Percentiles rank a stretch among this genome's conserved stretches.
phyloP scores from a whole-genome alignment of 2,113 vertebrate genomes.

The Oenanthe melanoleuca region DNA sequence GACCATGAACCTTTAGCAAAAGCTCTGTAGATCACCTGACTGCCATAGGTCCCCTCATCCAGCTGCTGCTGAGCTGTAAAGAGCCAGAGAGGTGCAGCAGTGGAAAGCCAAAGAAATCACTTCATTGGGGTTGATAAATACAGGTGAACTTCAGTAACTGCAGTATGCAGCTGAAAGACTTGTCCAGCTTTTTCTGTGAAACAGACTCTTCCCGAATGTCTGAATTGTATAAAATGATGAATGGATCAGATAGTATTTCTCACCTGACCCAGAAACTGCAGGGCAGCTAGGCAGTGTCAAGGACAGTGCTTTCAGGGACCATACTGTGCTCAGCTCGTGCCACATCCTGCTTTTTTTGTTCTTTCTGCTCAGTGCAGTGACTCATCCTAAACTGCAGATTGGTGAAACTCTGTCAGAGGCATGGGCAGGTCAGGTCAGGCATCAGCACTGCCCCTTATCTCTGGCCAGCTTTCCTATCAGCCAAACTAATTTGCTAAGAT shows the following conservation, averaged over 20 bases:
- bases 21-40: neutral
- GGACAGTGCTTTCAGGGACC: neutral
- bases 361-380: neutral
- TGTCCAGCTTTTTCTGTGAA: neutral
- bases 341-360: neutral
- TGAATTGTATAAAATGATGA: neutral
- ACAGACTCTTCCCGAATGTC: neutral
- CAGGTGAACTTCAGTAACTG: neutral
- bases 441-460: slow-evolving; percentile 13
- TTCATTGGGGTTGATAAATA: neutral
- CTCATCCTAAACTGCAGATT: neutral
- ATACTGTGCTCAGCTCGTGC: rapidly evolving
- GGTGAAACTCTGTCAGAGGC: neutral
- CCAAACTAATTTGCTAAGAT: slow-evolving; percentile 47
- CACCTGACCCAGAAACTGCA: neutral
- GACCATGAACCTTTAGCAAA: neutral
- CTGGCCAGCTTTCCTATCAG: slow-evolving; percentile 32
- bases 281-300: neutral
- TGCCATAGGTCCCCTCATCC: neutral
- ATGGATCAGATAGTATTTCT: neutral
- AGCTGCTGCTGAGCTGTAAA: neutral
- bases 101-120: neutral
- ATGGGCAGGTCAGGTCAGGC: neutral
- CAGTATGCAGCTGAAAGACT: neutral
- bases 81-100: neutral